Base-by-base conservation (phyloP, 2,113 vertebrate genomes). In the Gopherus flavomarginatus region DNA sequence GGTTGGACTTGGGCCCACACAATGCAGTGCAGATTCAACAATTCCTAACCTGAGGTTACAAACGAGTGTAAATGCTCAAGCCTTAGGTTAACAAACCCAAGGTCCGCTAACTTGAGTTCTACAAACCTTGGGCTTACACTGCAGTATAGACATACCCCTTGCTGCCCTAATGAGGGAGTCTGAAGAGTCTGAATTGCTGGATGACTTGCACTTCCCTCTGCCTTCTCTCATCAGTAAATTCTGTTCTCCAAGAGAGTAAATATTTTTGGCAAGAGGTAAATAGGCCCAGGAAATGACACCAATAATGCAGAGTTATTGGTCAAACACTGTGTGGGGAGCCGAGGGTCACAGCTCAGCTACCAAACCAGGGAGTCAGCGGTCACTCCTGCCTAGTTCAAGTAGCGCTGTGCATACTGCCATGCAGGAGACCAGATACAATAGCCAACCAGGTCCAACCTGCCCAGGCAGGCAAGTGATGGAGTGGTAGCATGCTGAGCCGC, bases 231-330 rank as follows among this genome's bases (percentile, higher is more conserved):
- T 52, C 83, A 90, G 90, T 16, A 94, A 92, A 94, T 8, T 52
- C 31, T 4, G 0, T 86, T 88, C 96, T 95, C 85, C 0, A 56
- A 94, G 90, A 92, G 13, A 90, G 85, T 94, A 95, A 94, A 95
- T 97, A 94, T 93, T 95, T 95, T 83, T 95, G 94, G 87, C 81
- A 95, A 95, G 90, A 85, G 7, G n/a, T 83, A 88, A 96, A 93
- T 75, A 91, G 92, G 82, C 90, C 86, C 16, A 21, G 69, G 85
- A 94, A 92, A 96, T 8, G n/a, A 89, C 95, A 94, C 0, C 1
- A 2, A 11, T 69, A 87, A 93, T 29, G 1, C 4, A 10, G 89
- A 94, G 90, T 38, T 95, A 90, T 96, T 96, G 96, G 94, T 1
- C 24, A 93, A 86, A 47, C 6, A 82, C 29, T 31, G 77, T 1